Base-by-base conservation (phyloP, 2,113 vertebrate species). In the Bos indicus region DNA sequence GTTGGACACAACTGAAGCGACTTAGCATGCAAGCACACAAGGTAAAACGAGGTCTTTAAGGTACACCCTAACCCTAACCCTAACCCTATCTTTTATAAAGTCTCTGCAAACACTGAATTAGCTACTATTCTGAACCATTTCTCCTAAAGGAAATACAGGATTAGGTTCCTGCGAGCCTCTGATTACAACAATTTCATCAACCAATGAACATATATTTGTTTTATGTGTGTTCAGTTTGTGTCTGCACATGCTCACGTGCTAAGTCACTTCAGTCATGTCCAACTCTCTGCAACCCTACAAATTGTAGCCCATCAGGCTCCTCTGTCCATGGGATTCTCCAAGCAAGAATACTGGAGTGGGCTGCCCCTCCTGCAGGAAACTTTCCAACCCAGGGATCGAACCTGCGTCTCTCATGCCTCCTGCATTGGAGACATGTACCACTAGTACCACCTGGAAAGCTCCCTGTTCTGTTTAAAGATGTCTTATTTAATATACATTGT, bases 191-290 rank as follows among this genome's bases (percentile, higher is more conserved):
- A 48, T 64, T 85, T 85, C 13, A 7, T 64, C 30, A 59, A 21
- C 12, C 40, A 26, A 60, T 56, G 51, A 60, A 77, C 51, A 78
- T 2, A 23, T 59, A 71, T 17, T 88, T 77, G 21, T 85, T 95
- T 67, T 46, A 62, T 52, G 14, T 67, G 28, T 60, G 54, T 51
- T 74, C 71, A 15, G 40, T 77, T 43, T 43, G 36, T 26, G 40
- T 23, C 21, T 77, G 71, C 6, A 40, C 12, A 43, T 14, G 71
- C 6, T 0, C 1, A 3, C 3, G 0, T 43, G 6, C 40, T 43
- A 62, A 62, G 71, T 43, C 40, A 3, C 23, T 77, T 77, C 23
- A 77, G 40, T 77, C 71, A 14, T 43, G 40, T 43, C 71, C 0
- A 3, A 77, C 21, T 77, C 36, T 77, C 40, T 77, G 21, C 15